These are phyloP conservation scores for Peromyscus polionotus DNA, from an alignment of 2,113 vertebrate genomes.

Conservation along the genomic window DNA sequence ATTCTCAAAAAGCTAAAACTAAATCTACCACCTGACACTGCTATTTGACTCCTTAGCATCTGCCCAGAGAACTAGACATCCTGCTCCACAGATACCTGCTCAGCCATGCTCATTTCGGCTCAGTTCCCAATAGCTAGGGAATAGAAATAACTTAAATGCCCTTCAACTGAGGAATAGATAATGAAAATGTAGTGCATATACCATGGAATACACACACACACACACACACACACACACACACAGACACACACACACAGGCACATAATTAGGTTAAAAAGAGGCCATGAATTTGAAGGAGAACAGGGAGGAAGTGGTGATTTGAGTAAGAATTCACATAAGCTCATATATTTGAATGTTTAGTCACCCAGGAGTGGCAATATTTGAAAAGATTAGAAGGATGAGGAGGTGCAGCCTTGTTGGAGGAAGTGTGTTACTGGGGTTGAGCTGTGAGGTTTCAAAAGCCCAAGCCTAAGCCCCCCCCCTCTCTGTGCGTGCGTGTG, in stretches of 20 bases:
- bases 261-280: not conserved
- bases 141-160: not conserved
- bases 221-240: no score
- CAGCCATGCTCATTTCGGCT: not conserved
- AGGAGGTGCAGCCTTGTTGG: not conserved
- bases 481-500: no score
- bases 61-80: no score
- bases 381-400: not conserved
- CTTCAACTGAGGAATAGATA: not conserved
- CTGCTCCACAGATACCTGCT: not conserved
- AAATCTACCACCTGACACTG: not conserved
- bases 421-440: not conserved
- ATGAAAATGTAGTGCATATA: not conserved
- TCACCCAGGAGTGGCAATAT: not conserved
- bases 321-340: not conserved
- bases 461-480: not conserved
- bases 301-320: not conserved
- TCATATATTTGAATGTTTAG: not conserved
- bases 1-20: not conserved
- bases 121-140: not conserved
- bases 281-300: not conserved
- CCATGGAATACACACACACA: no score
- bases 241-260: no score
- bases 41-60: not conserved
- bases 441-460: not conserved